Evolutionary conservation across 2,113 vertebrate species (phyloP), one percentile per base, ranked within the genome.

Genomic region (Pelmatolapia mariae): DNA sequence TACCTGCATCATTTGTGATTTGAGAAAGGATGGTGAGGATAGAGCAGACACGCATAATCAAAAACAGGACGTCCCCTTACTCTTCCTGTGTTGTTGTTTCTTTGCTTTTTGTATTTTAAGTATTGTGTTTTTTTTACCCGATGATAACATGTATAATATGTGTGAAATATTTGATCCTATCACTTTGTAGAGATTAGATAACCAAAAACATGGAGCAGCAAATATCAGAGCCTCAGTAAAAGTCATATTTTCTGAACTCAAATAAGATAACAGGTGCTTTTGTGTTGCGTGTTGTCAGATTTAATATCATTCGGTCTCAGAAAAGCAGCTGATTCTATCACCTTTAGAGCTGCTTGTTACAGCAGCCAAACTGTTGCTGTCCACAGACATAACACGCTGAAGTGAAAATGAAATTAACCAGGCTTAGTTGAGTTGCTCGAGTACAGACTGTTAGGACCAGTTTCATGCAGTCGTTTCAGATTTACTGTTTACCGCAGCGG

Each of bases 401-500:
- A 73, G 63, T 73, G 52, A 79, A 71, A 84, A 52, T 12, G 5
- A 85, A 81, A 89, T 91, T 86, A 84, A 63, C 40, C 47, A 36
- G 36, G 16, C 82, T 83, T 71, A 52, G 63, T 18, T 10, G 81
- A 88, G 86, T 31, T 12, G 47, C 86, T 18, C 4, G 78, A 47
- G 84, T 57, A 15, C 40, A 13, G 73, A 83, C 79, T 83, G 79
- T 85, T 38, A 59, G 56, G n/a, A 52, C 36, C 71, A 26, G 80
- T 90, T 87, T 90, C 63, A 82, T 86, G 38, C 90, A 91, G 76
- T 86, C 84, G 81, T 90, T 80, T 91, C 89, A 93, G 91, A 93
- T 91, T 91, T 92, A 92, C 89, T 93, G 93, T 95, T 95, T 94
- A 94, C 86, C 31, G 82, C 83, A 40, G 16, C 24, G 38, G 86